Percentiles rank a stretch among this genome's conserved stretches.
These are phyloP conservation scores for Alviniconcha strummeri DNA, from an alignment of 2,888 invertebrate species.

Conservation along the genomic window DNA sequence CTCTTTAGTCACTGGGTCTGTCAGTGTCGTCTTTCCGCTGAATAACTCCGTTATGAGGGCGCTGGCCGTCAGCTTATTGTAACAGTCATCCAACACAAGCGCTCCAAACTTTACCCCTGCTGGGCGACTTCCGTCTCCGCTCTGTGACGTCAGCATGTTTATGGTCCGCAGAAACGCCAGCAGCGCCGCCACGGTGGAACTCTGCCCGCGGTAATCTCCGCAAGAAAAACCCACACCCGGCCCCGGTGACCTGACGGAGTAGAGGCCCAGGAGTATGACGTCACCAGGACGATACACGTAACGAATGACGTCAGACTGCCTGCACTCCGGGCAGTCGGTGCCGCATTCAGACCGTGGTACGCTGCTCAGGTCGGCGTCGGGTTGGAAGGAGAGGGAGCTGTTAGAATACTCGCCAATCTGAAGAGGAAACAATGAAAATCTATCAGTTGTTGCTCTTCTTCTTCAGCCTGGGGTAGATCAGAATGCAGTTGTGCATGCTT, in stretches of 20 bases:
- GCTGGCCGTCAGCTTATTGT: conserved; percentile 49
- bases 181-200: conserved; percentile 38
- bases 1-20: conserved; percentile 36
- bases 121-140: conserved; percentile 41
- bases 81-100: conserved; percentile 64
- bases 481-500: no score
- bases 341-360: conserved; percentile 40
- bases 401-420: conserved; percentile 30
- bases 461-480: no score
- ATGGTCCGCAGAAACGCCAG: conserved; percentile 58
- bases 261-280: conserved; percentile 55
- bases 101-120: conserved; percentile 49
- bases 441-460: no score
- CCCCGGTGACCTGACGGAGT: conserved; percentile 54
- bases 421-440: background rate
- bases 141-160: conserved; percentile 38
- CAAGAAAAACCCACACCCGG: conserved; percentile 43
- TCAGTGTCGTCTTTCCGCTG: conserved; percentile 32
- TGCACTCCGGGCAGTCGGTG: conserved; percentile 46
- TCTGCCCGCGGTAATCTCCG: conserved; percentile 33
- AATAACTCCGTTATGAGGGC: conserved; percentile 36
- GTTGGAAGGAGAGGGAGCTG: conserved; percentile 15
- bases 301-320: conserved; percentile 35
- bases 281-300: conserved; percentile 53
- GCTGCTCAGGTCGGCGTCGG: background rate